Evolutionary conservation across 1,140 invertebrate species (phyloP).

Genomic region (Vollenhovia emeryi): DNA sequence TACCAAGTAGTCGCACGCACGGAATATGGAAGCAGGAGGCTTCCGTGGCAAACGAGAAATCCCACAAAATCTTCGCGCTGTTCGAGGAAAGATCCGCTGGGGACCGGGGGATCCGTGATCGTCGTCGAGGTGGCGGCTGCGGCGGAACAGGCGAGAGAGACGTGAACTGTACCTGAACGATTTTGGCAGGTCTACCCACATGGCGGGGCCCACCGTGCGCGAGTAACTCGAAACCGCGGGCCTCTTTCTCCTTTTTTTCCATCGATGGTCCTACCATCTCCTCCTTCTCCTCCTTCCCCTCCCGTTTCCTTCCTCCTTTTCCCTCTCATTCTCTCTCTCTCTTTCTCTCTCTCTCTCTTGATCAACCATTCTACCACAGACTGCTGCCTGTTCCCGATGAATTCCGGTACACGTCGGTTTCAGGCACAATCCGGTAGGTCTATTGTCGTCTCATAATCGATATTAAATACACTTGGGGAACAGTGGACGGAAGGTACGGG

Average conservation of each 20-base stretch:
- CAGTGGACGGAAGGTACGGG: conserved; percentile 27
- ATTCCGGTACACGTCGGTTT: conserved; percentile 3
- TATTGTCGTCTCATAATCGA: conserved; percentile 81
- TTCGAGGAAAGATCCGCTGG: conserved; percentile 27
- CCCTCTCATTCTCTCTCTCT: conserved; percentile 1
- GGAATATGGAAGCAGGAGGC: conserved; percentile 4
- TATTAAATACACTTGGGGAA: conserved; percentile 76
- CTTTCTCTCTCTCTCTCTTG: conserved; percentile 1
- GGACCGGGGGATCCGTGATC: conserved; percentile 24
- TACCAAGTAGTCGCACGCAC: not conserved
- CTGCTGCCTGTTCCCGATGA: conserved; percentile 22
- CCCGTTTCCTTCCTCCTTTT: not conserved
- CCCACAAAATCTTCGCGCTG: conserved; percentile 19
- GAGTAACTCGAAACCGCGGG: conserved; percentile 74
- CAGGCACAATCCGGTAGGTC: conserved; percentile 75
- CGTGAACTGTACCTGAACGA: conserved; percentile 70
- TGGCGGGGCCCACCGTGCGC: conserved; percentile 70
- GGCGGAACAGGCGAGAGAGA: conserved; percentile 27
- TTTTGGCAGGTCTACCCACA: conserved; percentile 73
- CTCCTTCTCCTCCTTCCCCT: not conserved
- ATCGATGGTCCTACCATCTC: conserved; percentile 5
- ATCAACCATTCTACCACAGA: conserved; percentile 4
- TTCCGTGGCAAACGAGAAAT: conserved; percentile 20
- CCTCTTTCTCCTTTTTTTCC: conserved; percentile 54
- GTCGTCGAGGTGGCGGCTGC: not conserved